Conservation (phyloP, 2,888 invertebrate species). For the Synergus itoensis region DNA sequence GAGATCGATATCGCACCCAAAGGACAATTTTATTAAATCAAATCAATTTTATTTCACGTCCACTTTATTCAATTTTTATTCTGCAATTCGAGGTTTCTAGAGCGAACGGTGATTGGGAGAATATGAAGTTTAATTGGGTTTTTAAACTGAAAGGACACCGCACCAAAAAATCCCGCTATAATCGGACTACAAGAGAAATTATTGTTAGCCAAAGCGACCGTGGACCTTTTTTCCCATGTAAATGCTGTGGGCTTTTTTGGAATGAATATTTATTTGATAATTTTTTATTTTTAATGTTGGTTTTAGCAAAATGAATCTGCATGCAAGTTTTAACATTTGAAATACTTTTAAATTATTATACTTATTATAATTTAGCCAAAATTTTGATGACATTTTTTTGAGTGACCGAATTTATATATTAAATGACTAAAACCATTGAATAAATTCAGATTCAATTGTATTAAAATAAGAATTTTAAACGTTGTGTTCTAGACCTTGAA, state of each 20-base stretch:
- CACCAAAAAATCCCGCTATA: too few relatives aligned
- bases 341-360: too few relatives aligned
- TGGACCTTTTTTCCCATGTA: too few relatives aligned
- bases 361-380: too few relatives aligned
- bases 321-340: too few relatives aligned
- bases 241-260: not conserved
- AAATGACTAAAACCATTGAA: not conserved
- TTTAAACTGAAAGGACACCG: too few relatives aligned
- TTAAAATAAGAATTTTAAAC: not conserved
- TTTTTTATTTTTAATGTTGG: not conserved
- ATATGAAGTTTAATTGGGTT: too few relatives aligned
- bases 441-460: not conserved
- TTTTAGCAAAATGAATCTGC: too few relatives aligned
- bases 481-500: constrained; percentile 12
- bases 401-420: too few relatives aligned
- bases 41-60: not conserved
- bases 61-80: not conserved
- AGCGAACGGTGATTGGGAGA: not conserved
- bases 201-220: too few relatives aligned
- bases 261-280: not conserved
- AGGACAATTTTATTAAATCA: constrained; percentile 9
- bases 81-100: not conserved
- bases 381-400: too few relatives aligned
- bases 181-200: too few relatives aligned
- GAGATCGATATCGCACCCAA: not conserved